These are phyloP conservation scores for Trogon melanurus DNA, from an alignment of 2,113 vertebrate species.

Conservation along the genomic window DNA sequence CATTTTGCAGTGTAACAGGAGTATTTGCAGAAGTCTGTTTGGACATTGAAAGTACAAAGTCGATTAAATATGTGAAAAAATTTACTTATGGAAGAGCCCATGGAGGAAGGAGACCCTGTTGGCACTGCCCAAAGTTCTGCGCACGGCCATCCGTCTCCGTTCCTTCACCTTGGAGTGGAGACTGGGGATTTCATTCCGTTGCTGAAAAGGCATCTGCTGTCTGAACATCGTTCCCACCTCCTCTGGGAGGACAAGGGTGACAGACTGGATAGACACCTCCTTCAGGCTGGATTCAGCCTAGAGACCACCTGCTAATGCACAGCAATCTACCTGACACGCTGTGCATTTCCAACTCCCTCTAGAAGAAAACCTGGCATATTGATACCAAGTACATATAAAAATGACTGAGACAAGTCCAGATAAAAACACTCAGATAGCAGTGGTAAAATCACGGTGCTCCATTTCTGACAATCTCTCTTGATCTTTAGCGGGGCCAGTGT, in stretches of 20 bases:
- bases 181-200: not conserved
- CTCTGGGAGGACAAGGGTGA: not conserved
- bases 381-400: not conserved
- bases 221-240: not conserved
- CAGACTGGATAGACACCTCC: not conserved
- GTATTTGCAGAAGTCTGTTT: not conserved
- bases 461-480: not conserved
- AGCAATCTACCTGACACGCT: not conserved
- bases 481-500: not conserved
- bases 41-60: not conserved
- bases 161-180: not conserved
- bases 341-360: not conserved
- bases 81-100: not conserved
- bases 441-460: fast-evolving
- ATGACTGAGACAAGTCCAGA: not conserved
- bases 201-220: not conserved
- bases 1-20: not conserved
- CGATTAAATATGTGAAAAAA: not conserved
- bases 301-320: not conserved
- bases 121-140: fast-evolving
- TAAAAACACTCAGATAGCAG: not conserved
- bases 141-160: not conserved
- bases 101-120: not conserved
- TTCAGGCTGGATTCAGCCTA: not conserved
- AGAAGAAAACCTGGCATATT: not conserved